Evolutionary conservation across 2,113 vertebrate species (phyloP).

Genomic region (Pygoscelis adeliae): DNA sequence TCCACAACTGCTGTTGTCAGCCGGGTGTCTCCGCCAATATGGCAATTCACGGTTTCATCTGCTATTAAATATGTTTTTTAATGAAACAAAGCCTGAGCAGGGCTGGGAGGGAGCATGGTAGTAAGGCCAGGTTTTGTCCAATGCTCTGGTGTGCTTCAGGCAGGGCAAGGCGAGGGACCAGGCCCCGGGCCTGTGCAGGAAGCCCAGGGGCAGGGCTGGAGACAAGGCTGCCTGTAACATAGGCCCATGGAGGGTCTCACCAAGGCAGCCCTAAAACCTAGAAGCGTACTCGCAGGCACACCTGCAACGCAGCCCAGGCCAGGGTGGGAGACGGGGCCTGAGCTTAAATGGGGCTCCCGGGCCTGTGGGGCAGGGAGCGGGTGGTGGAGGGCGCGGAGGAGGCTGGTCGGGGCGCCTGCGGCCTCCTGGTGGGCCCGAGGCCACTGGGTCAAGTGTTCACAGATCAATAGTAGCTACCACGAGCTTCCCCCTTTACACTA

Average conservation of each 20-base stretch:
- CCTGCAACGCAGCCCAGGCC: neutral
- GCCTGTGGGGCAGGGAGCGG: neutral
- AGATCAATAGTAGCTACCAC: fast-evolving
- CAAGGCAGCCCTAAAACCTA: neutral
- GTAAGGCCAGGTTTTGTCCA: too few relatives aligned
- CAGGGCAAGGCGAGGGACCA: neutral
- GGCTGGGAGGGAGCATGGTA: fast-evolving
- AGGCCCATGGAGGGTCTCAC: neutral
- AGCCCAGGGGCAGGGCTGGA: neutral
- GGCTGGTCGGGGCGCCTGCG: too few relatives aligned
- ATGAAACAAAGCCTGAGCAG: neutral
- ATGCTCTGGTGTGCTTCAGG: fast-evolving
- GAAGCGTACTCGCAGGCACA: fast-evolving
- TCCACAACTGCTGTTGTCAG: fast-evolving
- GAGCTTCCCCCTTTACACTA: neutral
- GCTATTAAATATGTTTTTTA: neutral
- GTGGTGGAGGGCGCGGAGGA: fast-evolving
- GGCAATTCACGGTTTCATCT: neutral
- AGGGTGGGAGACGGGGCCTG: neutral
- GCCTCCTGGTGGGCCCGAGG: neutral
- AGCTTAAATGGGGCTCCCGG: neutral
- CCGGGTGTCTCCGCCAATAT: fast-evolving
- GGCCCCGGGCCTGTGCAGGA: fast-evolving
- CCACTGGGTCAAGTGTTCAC: fast-evolving
- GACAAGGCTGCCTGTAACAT: neutral